Evolutionary conservation across 2,888 invertebrate genomes (phyloP).

Genomic region (Schizaphis graminum): DNA sequence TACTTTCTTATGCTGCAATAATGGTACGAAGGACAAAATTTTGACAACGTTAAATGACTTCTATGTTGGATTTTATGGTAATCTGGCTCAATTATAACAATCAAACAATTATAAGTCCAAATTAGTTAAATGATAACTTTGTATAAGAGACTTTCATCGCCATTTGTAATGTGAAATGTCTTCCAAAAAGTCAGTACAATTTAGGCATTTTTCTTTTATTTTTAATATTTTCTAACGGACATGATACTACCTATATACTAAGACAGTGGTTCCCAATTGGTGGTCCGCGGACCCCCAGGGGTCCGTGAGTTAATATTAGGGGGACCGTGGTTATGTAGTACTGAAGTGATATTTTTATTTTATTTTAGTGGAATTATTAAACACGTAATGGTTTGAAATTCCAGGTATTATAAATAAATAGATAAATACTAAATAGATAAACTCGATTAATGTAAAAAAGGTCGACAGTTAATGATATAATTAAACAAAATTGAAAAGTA

Average conservation of each 20-base stretch:
- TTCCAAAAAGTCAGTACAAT: neutral
- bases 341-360: too few relatives aligned
- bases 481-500: too few relatives aligned
- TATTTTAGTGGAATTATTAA: too few relatives aligned
- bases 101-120: neutral
- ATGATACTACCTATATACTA: neutral
- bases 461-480: too few relatives aligned
- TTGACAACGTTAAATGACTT: neutral
- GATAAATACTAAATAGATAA: too few relatives aligned
- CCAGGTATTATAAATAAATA: too few relatives aligned
- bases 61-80: neutral
- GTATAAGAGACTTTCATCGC: neutral
- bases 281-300: too few relatives aligned
- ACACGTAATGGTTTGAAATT: too few relatives aligned
- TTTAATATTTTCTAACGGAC: neutral
- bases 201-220: neutral
- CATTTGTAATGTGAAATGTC: neutral
- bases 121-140: neutral
- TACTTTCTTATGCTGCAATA: neutral
- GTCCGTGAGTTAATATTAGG: too few relatives aligned
- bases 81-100: neutral
- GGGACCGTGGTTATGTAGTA: too few relatives aligned
- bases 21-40: neutral
- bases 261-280: too few relatives aligned
- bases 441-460: too few relatives aligned